Base-by-base conservation (phyloP, 2,797 vertebrate species). In the Syngnathus rostellatus region DNA sequence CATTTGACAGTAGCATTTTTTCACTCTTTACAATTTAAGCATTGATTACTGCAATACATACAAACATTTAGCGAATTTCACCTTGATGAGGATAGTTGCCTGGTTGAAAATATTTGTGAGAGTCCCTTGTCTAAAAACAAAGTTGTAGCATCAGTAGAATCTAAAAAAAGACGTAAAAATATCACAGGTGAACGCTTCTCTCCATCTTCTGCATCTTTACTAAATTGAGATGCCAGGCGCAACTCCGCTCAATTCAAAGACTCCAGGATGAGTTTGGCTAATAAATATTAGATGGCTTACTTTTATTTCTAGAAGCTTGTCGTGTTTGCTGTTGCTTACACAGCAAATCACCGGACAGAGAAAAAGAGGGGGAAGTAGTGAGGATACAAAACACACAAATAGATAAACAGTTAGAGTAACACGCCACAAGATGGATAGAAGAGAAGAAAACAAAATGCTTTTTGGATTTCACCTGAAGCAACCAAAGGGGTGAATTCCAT, bases 281-380 rank as follows among this genome's bases (percentile, higher is more conserved):
- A 90, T 90, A 87, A 90, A 91, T 90, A 91, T 90, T 91, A 80
- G 76, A 90, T 91, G 86, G 78, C 72, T 76, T 79, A 78, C 86
- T 86, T 89, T 89, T 86, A 89, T 88, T 90, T 80, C 85, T 70
- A 41, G 21, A 66, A 74, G 83, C 81, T 76, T 79, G 85, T 81
- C 62, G 70, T 78, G 79, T 81, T 86, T 84, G 80, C 81, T 83
- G 81, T 84, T 87, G 54, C 62, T 77, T 77, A 69, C 31, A 63
- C 16, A 50, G 8, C 61, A 69, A 75, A 74, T 67, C 77, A 59
- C 68, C 70, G 69, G 80, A 72, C 62, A 51, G 66, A 46, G 63
- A 51, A 59, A 66, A 62, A 46, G 38, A 14, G 25, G 39, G 31
- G n/a, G 37, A 41, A 23, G 41, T 25, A 43, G 23, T 19, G 17